Percentiles rank a stretch among this genome's conserved stretches.
These are phyloP conservation scores for Caradrina clavipalpis DNA, from an alignment of 2,888 invertebrate species.

Conservation along the genomic window DNA sequence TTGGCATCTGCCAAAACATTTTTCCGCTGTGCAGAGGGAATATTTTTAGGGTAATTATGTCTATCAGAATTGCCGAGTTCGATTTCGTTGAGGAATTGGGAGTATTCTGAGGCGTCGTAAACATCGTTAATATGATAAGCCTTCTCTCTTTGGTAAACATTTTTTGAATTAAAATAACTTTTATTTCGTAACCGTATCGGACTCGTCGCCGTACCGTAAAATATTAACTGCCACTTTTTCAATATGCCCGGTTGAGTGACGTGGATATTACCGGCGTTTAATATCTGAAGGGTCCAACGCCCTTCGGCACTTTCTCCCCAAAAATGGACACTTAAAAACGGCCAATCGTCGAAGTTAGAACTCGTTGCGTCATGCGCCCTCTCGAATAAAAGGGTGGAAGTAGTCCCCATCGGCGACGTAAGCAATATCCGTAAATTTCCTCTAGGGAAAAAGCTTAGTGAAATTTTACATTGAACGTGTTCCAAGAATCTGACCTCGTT, in stretches of 20 bases:
- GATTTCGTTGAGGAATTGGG: conserved; percentile 89
- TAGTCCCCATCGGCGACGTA: conserved; percentile 98
- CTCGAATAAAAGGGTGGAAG: conserved; percentile 97
- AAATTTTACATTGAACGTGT: conserved; percentile 99
- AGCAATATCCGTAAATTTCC: conserved; percentile 97
- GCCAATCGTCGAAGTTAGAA: conserved; percentile 99
- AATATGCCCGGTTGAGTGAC: conserved; percentile 96
- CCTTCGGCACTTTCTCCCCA: conserved; percentile 99
- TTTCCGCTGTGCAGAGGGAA: conserved; percentile 91
- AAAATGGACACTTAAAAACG: conserved; percentile 99
- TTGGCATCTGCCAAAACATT: conserved; percentile 92
- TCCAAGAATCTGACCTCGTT: conserved; percentile 98
- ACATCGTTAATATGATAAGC: conserved; percentile 92
- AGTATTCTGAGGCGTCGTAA: conserved; percentile 91
- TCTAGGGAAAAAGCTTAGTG: conserved; percentile 97
- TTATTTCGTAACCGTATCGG: conserved; percentile 94
- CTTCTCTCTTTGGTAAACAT: conserved; percentile 85
- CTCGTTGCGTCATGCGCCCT: conserved; percentile 97
- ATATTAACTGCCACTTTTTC: conserved; percentile 98
- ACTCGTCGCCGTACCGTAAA: conserved; percentile 97
- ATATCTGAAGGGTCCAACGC: conserved; percentile 96
- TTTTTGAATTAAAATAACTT: conserved; percentile 88
- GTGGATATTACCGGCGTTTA: conserved; percentile 94
- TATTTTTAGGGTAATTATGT: conserved; percentile 92
- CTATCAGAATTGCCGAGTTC: conserved; percentile 91